Evolutionary conservation across 2,113 vertebrate genomes (phyloP).

Genomic region (Choloepus hoffmanni): DNA sequence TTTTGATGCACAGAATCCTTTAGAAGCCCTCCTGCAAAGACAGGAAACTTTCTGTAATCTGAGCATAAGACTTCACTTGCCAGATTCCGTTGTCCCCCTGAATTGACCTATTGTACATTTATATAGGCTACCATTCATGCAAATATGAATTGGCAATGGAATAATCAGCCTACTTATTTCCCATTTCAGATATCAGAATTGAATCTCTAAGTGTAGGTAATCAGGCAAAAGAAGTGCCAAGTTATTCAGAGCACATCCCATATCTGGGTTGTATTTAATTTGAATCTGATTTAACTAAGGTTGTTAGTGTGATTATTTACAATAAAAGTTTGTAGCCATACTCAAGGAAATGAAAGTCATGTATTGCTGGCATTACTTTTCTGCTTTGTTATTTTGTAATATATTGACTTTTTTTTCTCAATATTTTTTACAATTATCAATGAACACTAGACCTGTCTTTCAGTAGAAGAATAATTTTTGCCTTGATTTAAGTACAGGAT

Average conservation of each 20-base stretch:
- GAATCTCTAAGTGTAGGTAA: constrained; percentile 9
- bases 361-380: neutral
- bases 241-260: neutral
- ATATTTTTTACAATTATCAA: neutral
- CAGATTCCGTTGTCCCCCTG: constrained; percentile 33
- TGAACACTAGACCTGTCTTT: neutral
- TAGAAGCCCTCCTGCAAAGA: neutral
- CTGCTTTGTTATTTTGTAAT: neutral
- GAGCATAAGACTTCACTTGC: constrained; percentile 33
- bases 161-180: constrained; percentile 24
- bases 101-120: constrained; percentile 64
- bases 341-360: neutral
- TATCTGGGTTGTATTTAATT: constrained; percentile 34
- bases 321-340: constrained; percentile 4
- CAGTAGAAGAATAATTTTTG: neutral
- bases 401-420: neutral
- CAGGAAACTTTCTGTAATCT: constrained; percentile 58
- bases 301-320: neutral
- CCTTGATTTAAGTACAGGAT: neutral
- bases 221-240: constrained; percentile 32
- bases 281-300: neutral
- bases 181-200: constrained; percentile 38
- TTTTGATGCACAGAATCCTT: constrained; percentile 49
- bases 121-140: constrained; percentile 52
- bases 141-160: constrained; percentile 48